These are phyloP conservation scores for Acleris emargana DNA, from an alignment of 2,888 invertebrate genomes.

Conservation along the genomic window DNA sequence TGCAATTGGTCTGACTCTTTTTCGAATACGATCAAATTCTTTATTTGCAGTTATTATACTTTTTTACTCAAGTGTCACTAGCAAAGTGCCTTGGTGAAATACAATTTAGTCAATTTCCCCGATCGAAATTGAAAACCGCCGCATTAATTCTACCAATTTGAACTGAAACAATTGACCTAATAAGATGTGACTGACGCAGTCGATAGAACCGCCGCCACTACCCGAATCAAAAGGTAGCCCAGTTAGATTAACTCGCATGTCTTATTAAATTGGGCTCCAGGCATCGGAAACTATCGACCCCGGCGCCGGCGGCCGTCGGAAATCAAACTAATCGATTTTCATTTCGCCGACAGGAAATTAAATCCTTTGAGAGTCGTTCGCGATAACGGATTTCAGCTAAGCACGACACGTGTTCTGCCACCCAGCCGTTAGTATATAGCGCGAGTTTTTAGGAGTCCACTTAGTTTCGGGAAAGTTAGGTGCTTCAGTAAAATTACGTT, in stretches of 20 bases:
- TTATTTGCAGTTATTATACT: too few species aligned
- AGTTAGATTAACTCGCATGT: slow-evolving; percentile 58
- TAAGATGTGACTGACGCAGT: slow-evolving; percentile 15
- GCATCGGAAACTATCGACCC: slow-evolving; percentile 76
- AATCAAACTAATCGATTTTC: slow-evolving; percentile 84
- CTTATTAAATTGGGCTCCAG: slow-evolving; percentile 71
- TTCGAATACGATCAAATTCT: too few species aligned
- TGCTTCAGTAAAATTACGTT: background rate
- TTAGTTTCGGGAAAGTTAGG: background rate
- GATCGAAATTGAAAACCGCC: too few species aligned
- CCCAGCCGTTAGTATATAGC: slow-evolving; percentile 46
- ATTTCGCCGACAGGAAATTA: slow-evolving; percentile 82
- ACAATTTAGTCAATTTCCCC: too few species aligned
- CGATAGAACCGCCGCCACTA: background rate
- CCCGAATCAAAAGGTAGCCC: slow-evolving; percentile 29
- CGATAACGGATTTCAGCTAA: slow-evolving; percentile 79
- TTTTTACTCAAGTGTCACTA: too few species aligned
- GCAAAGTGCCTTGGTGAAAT: too few species aligned
- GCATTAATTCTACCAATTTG: too few species aligned
- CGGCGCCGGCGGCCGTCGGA: slow-evolving; percentile 70
- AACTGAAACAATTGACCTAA: slow-evolving; percentile 23
- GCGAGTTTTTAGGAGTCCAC: slow-evolving; percentile 30
- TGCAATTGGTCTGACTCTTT: too few species aligned
- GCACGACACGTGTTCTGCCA: slow-evolving; percentile 75
- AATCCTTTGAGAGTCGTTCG: slow-evolving; percentile 80